phyloP scores from a whole-genome alignment of 2,888 invertebrate species.

The Latheticus oryzae region DNA sequence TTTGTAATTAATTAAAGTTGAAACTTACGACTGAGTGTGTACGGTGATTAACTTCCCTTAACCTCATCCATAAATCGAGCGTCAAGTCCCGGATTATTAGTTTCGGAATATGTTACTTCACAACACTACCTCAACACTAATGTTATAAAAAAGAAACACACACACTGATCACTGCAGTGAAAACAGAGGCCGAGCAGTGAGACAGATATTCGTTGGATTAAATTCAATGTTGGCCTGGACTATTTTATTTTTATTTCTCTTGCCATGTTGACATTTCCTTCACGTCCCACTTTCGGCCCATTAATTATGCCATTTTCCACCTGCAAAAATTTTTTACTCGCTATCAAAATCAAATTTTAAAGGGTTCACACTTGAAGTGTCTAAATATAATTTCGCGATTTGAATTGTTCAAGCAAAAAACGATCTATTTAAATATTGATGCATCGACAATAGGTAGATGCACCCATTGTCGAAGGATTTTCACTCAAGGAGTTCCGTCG shows the following conservation, averaged over 20 bases:
- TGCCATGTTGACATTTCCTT: constrained; percentile 36
- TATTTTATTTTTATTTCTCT: constrained; percentile 50
- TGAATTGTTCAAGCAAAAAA: too few relatives aligned
- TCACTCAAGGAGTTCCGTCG: too few relatives aligned
- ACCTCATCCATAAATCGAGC: constrained; percentile 44
- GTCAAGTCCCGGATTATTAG: constrained; percentile 29
- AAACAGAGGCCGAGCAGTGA: constrained; percentile 16
- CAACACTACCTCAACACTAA: constrained; percentile 34
- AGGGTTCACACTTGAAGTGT: too few relatives aligned
- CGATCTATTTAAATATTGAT: too few relatives aligned
- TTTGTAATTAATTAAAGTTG: constrained; percentile 30
- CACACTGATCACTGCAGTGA: constrained; percentile 23
- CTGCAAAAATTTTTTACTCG: constrained; percentile 33
- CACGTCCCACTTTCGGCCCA: constrained; percentile 32
- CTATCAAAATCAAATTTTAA: too few relatives aligned
- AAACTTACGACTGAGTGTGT: constrained; percentile 30
- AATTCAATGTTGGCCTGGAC: constrained; percentile 50
- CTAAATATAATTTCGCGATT: too few relatives aligned
- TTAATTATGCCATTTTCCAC: constrained; percentile 31
- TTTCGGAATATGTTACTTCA: constrained; percentile 16
- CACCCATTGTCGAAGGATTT: too few relatives aligned
- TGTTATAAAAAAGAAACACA: constrained; percentile 14
- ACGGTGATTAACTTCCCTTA: constrained; percentile 34
- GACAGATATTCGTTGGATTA: constrained; percentile 43
- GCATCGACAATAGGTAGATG: too few relatives aligned